Conservation (phyloP, 2,888 invertebrate genomes). For the Aquatica leii region DNA sequence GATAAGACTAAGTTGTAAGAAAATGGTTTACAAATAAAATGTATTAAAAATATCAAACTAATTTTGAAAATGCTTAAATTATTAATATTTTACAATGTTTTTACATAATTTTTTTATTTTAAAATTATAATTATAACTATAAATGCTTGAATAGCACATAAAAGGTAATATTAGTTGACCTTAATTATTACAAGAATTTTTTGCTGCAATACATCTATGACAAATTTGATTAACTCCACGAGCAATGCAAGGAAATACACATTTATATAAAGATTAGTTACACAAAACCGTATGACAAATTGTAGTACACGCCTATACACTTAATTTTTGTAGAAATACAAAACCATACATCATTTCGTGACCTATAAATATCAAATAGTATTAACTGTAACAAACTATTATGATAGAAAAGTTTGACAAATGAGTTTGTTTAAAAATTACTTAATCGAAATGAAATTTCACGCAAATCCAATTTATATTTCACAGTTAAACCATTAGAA, state of each 20-base stretch:
- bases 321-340: not conserved
- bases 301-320: not conserved
- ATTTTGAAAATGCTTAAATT: too few species aligned
- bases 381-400: slow-evolving; percentile 7
- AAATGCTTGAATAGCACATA: too few species aligned
- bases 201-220: not conserved
- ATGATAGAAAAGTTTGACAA: slow-evolving; percentile 9
- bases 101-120: too few species aligned
- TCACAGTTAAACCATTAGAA: not conserved
- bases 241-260: not conserved
- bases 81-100: too few species aligned
- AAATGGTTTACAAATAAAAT: too few species aligned
- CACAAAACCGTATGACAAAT: slow-evolving; percentile 17
- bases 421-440: slow-evolving; percentile 8
- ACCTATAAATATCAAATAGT: slow-evolving; percentile 18
- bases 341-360: not conserved
- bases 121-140: too few species aligned
- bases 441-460: not conserved
- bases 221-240: slow-evolving; percentile 8
- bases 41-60: too few species aligned
- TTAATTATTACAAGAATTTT: too few species aligned
- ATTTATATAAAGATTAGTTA: slow-evolving; percentile 18
- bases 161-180: too few species aligned
- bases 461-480: not conserved
- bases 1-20: too few species aligned